phyloP scores from a whole-genome alignment of 2,797 vertebrate genomes.

The Melanotaenia parkinsoni region DNA sequence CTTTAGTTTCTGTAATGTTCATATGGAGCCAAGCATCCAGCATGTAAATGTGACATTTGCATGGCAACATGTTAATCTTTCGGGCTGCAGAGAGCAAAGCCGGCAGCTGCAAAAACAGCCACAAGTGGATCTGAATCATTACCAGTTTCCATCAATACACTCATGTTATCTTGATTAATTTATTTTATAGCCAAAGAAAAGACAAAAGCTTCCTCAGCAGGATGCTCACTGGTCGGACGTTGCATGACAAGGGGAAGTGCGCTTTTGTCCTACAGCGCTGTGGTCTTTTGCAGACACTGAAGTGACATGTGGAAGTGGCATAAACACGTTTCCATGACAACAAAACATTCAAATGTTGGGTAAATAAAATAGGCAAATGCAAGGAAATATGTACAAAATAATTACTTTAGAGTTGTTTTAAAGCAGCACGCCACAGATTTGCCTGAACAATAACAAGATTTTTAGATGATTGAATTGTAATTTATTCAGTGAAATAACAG shows the following conservation, averaged over 20 bases:
- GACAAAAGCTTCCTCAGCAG: not conserved
- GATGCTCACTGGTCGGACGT: slow-evolving; percentile 1
- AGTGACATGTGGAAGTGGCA: slow-evolving; percentile 46
- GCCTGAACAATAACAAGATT: not conserved
- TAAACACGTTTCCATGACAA: slow-evolving; percentile 21
- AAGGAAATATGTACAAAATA: not conserved
- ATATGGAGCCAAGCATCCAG: not conserved
- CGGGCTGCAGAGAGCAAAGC: slow-evolving; percentile 21
- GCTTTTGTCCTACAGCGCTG: slow-evolving; percentile 15
- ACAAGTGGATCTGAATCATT: slow-evolving; percentile 26
- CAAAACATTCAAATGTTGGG: slow-evolving; percentile 12
- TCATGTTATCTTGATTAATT: slow-evolving; percentile 2
- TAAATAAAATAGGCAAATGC: not conserved
- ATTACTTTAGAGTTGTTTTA: not conserved
- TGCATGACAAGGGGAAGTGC: slow-evolving; percentile 48
- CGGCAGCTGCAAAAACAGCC: slow-evolving; percentile 10
- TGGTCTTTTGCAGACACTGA: slow-evolving; percentile 25
- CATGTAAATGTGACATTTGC: slow-evolving; percentile 68
- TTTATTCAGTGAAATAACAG: not conserved
- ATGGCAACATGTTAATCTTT: slow-evolving; percentile 35
- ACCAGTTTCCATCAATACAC: slow-evolving; percentile 18
- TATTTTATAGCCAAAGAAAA: not conserved
- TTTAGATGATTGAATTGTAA: not conserved
- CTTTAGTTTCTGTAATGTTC: not conserved
- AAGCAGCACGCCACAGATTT: too few relatives aligned